Evolutionary conservation across 2,797 vertebrate species (phyloP).

Genomic region (Sciurus vulgaris): DNA sequence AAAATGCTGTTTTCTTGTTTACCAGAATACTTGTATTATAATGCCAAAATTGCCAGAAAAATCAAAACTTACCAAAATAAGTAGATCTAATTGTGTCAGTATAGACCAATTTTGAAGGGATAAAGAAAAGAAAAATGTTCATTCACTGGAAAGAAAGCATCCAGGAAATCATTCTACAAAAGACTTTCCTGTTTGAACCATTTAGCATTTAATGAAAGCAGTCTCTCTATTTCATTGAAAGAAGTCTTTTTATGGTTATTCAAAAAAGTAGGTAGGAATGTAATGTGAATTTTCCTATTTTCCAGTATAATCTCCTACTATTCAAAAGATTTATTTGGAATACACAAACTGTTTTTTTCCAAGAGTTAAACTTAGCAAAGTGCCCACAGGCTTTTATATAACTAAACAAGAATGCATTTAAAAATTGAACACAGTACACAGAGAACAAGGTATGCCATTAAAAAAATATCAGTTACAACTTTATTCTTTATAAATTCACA

Average conservation of each 20-base stretch:
- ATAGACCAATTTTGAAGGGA: slow-evolving; percentile 46
- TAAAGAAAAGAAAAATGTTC: slow-evolving; percentile 74
- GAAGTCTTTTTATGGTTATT: slow-evolving; percentile 59
- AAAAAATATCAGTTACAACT: slow-evolving; percentile 42
- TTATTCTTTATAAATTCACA: slow-evolving; percentile 34
- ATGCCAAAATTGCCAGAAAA: slow-evolving; percentile 59
- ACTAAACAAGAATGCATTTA: slow-evolving; percentile 50
- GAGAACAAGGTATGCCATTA: slow-evolving; percentile 6
- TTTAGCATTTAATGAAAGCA: slow-evolving; percentile 67
- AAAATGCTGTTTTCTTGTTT: slow-evolving; percentile 19
- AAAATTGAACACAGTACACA: slow-evolving; percentile 41
- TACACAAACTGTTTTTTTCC: slow-evolving; percentile 31
- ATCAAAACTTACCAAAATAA: slow-evolving; percentile 69
- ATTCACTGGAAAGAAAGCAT: slow-evolving; percentile 73
- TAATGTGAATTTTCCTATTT: slow-evolving; percentile 64
- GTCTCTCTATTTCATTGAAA: slow-evolving; percentile 67
- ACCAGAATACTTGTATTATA: slow-evolving; percentile 49
- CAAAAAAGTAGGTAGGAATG: slow-evolving; percentile 66
- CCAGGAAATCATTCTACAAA: slow-evolving; percentile 67
- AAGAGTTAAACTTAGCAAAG: slow-evolving; percentile 64
- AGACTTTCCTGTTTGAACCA: slow-evolving; percentile 74
- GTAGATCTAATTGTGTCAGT: slow-evolving; percentile 55
- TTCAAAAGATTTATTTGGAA: slow-evolving; percentile 67
- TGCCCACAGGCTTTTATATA: neutral
- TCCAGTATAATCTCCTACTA: slow-evolving; percentile 50